Base-by-base conservation (phyloP, 2,888 invertebrate species). In the Clunio marinus region DNA sequence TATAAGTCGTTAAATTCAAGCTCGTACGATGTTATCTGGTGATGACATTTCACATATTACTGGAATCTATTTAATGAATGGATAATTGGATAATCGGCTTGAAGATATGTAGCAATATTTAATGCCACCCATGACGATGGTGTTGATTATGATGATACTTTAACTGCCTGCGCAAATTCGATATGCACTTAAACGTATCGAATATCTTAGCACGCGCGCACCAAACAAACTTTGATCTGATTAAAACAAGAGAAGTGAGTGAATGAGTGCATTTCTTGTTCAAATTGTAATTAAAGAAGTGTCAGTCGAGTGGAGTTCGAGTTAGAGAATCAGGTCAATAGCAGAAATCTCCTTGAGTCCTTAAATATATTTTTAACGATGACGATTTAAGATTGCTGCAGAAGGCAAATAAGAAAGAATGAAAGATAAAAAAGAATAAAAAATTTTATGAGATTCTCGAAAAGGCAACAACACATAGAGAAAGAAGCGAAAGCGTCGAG, bases 241-340 rank as follows among this genome's bases (percentile, higher is more conserved):
- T 51, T 51, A 51, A 32, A 59, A 35, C 28, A 17, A 46, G 17
- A 22, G 24, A 15, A 55, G n/a, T n/a, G 45, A 15, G 13, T 25
- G 27, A 15, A 57, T 59, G 32, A 66, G 20, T 66, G 66, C 66
- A 55, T 32, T 55, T 46, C 1, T 10, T 63, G 46, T 55, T 55
- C 35, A 35, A 66, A 66, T 66, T 46, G 66, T 51, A 66, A 66
- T 55, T 55, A 55, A 66, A 55, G 55, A 66, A 66, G 66, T 55
- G 55, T 24, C 57, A 22, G 57, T 27, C 27, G 25, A 46, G 63
- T 25, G 27, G 27, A 22, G 17, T 45, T 24, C 24, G 46, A 41
- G n/a, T 27, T 13, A 32, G 65, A 32, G 20, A 51, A 51, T 51
- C 51, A 46, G 63, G 66, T 66, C 66, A 66, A 66, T 27, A 24